Base-by-base conservation (phyloP, 2,888 invertebrate genomes). In the Caenorhabditis virilis region DNA sequence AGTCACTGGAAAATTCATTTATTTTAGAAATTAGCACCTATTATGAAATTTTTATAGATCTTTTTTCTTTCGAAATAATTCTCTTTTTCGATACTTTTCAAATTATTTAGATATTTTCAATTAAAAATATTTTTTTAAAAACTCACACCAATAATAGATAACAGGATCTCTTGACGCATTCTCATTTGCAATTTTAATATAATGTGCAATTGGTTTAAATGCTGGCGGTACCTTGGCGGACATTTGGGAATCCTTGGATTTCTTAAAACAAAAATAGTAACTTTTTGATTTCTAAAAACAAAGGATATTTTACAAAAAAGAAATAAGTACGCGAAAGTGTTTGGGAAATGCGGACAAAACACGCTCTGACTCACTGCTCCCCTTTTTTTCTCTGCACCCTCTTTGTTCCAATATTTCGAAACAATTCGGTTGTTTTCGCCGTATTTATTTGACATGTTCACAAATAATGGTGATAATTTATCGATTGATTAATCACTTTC, bases 91-190 rank as follows among this genome's bases (percentile, higher is more conserved):
- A 7, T 20, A 41, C 11, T 41, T n/a, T n/a, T n/a, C n/a, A n/a
- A 41, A 26, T 30, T 30, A 9, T 30, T 9, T 30, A 30, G 7
- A 30, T 30, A 9, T 30, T 41, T 41, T 41, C 41, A 54, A 20
- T 5, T 23, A 36, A 45, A 30, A 18, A 53, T n/a, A n/a, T n/a
- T n/a, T n/a, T n/a, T n/a, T n/a, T n/a, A n/a, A 82, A 77, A 72
- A 85, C 85, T 85, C 43, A 80, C 80, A 78, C 92, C 95, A 97
- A 85, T 95, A 97, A 46, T 92, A 89, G 41, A 97, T 89, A 33
- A 93, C 89, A 35, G 91, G 88, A 86, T 97, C 95, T 76, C 95
- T 88, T 33, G 88, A 86, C 81, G 95, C 94, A 87, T 95, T 93
- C 85, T 95, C 94, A 43, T 88, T 87, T 0, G 95, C 95, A 58